These are phyloP conservation scores for Telmatochromis sp. DNA, from an alignment of 2,113 vertebrate genomes.

Conservation along the genomic window DNA sequence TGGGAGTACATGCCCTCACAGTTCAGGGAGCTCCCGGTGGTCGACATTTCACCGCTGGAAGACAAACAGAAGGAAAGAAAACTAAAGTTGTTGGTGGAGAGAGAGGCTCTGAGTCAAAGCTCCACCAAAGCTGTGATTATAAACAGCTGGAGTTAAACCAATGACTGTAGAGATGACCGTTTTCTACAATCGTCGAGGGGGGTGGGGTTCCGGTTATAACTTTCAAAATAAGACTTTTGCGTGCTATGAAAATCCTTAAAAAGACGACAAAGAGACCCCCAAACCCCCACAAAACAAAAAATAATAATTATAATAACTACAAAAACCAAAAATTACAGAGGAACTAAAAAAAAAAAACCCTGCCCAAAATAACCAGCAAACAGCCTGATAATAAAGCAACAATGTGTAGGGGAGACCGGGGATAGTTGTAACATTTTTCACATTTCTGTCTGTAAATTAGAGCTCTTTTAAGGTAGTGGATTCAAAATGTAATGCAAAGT, in stretches of 20 bases:
- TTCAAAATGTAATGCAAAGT: too few species aligned
- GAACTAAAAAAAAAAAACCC: not conserved
- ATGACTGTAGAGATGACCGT: not conserved
- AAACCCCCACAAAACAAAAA: rapidly evolving
- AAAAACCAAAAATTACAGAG: not conserved
- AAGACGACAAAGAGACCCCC: not conserved
- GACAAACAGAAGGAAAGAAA: not conserved
- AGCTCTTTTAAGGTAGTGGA: too few species aligned
- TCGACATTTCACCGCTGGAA: not conserved
- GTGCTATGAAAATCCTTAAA: rapidly evolving
- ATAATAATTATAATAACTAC: rapidly evolving
- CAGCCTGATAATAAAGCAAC: rapidly evolving
- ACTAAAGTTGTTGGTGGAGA: not conserved
- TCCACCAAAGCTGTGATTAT: not conserved
- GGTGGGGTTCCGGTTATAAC: rapidly evolving
- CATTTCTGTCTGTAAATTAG: too few species aligned
- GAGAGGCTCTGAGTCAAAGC: not conserved
- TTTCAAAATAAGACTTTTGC: not conserved
- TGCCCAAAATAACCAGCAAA: not conserved
- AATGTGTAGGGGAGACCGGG: too few species aligned
- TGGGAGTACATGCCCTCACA: conserved; percentile 44
- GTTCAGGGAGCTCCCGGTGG: not conserved
- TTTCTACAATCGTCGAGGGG: not conserved
- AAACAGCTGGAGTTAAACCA: not conserved
- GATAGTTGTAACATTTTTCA: too few species aligned